Base-by-base conservation (phyloP, 1,140 invertebrate genomes). In the Onthophagus taurus region DNA sequence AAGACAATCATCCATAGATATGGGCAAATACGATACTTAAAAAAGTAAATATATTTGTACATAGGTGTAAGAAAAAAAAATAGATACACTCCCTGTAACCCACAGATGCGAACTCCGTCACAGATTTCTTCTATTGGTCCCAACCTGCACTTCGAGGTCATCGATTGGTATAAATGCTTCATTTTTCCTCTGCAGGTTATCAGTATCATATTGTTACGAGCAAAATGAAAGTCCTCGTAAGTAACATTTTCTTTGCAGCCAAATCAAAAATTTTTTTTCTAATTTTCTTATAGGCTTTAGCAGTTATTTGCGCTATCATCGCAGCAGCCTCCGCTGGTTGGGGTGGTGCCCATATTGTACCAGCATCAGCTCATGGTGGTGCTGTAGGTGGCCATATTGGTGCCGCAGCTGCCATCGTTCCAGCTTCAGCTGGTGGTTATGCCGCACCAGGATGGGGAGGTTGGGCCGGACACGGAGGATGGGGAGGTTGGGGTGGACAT, bases 161-260 rank as follows among this genome's bases (percentile, higher is more conserved):
- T 21, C 18, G 20, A 20, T 12, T 16, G 4, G 18, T 37, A 37
- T 37, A 37, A 37, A 37, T 21, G 20, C 18, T 12, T 7, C 11
- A 37, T 18, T 17, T 34, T 18, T 12, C 18, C 7, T 21, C 11
- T 37, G 7, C 7, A 26, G 24, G n/a, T n/a, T 37, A 37, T 23
- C 35, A 21, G 1, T 37, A 37, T 21, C 35, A 37, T 37, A 16
- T 21, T 11, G n/a, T 3, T 16, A 14, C 35, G 24, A 37, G 11
- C 35, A 37, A 37, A 37, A 37, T 37, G 35, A 37, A 20, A 37
- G 13, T 21, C 14, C 24, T 37, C 35, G 35, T 37, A 21, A 37
- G 35, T 37, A 37, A 26, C 24, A 7, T 26, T 26, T 26, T 7
- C 7, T 26, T 26, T 7, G 24, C n/a, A 26, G n/a, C 7, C 24